phyloP scores from a whole-genome alignment of 2,797 vertebrate genomes.

The Phoxinus dragarum region DNA sequence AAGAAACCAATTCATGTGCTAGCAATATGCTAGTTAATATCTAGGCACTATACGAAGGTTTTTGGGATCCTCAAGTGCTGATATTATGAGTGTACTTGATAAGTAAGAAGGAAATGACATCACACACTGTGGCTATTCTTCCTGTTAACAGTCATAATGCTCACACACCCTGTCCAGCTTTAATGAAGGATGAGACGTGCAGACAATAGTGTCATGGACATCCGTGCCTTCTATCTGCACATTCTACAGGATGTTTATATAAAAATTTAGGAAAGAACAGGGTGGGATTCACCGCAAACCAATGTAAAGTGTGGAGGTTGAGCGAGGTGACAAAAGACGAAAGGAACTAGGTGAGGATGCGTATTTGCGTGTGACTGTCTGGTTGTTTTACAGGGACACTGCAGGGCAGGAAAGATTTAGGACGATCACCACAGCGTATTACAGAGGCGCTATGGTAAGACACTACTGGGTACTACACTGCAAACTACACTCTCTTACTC shows the following conservation, averaged over 20 bases:
- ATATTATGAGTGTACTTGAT: neutral
- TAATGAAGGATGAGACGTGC: conserved; percentile 49
- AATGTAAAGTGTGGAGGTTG: conserved; percentile 1
- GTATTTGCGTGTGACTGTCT: conserved; percentile 28
- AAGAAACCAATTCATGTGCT: neutral
- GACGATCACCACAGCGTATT: conserved; percentile 98
- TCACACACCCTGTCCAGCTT: conserved; percentile 22
- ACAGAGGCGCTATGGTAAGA: conserved; percentile 97
- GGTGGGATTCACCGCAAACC: conserved; percentile 28
- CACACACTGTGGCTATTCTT: conserved; percentile 37
- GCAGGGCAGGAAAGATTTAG: conserved; percentile 98
- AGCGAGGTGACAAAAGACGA: conserved; percentile 32
- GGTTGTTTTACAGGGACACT: conserved; percentile 86
- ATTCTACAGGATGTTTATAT: conserved; percentile 58
- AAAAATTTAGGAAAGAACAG: conserved; percentile 28
- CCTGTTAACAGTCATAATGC: conserved; percentile 35
- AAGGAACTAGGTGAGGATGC: conserved; percentile 28
- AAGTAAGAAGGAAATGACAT: conserved; percentile 44
- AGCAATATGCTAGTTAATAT: neutral
- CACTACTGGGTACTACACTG: neutral
- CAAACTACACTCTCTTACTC: neutral
- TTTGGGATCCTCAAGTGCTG: neutral
- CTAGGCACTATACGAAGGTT: neutral
- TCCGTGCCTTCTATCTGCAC: neutral
- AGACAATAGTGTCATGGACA: conserved; percentile 46